Evolutionary conservation across 2,797 vertebrate species (phyloP).

Genomic region (Pipistrellus pygmaeus): DNA sequence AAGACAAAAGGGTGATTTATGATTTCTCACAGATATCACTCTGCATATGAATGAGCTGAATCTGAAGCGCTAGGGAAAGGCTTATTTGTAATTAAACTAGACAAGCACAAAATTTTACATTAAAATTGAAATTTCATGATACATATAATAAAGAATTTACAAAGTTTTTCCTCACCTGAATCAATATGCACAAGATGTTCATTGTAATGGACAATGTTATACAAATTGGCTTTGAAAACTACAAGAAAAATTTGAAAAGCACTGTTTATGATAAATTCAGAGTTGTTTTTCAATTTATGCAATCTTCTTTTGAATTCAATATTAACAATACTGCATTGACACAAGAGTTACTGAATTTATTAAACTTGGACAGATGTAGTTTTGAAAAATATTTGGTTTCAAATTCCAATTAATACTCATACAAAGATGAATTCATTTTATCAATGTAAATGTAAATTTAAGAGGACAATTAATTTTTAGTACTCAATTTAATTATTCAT

Average conservation of each 20-base stretch:
- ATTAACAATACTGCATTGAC: background rate
- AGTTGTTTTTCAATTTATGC: slow-evolving; percentile 7
- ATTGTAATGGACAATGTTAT: background rate
- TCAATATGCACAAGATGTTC: background rate
- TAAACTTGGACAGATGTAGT: background rate
- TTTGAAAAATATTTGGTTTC: slow-evolving; percentile 25
- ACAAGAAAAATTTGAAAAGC: background rate
- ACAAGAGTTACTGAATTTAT: slow-evolving; percentile 12
- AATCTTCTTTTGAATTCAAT: background rate
- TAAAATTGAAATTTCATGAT: slow-evolving; percentile 11
- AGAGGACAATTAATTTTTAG: background rate
- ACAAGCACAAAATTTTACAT: background rate
- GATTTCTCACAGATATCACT: slow-evolving; percentile 9
- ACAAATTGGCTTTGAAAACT: background rate
- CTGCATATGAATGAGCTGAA: slow-evolving; percentile 10
- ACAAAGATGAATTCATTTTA: background rate
- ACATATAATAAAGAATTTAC: background rate
- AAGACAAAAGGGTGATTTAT: background rate
- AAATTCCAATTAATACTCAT: background rate
- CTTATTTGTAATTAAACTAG: background rate
- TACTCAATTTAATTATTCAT: background rate
- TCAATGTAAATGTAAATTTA: background rate
- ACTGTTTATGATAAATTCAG: background rate
- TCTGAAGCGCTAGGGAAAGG: background rate
- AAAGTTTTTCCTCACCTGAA: slow-evolving; percentile 35